Base-by-base conservation (phyloP, 2,888 invertebrate species). In the Sphaerophoria taeniata region DNA sequence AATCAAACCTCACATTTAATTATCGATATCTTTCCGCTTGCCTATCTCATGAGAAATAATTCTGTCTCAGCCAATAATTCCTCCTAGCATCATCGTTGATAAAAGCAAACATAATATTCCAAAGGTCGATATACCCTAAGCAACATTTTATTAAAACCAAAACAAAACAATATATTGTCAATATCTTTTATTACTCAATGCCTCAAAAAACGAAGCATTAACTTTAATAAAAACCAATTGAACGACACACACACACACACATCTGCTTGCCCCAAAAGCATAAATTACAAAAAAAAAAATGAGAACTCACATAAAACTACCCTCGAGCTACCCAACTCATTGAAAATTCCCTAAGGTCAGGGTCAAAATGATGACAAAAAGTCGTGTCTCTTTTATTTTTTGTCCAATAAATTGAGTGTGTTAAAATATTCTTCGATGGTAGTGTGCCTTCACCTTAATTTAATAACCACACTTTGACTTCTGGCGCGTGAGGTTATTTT, bases 401-500 rank as follows among this genome's bases (percentile, higher is more conserved):
- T 49, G 33, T 33, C 34, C 7, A 43, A 63, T 49, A 43, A 43
- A 43, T 43, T 16, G 33, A 14, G 61, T 33, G 45, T 47, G 14
- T 6, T 11, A 63, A 9, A 43, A 43, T 24, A 24, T 43, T 43
- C 43, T 63, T 31, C n/a, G 6, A 6, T 61, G 11, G 1, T 9
- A 31, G 9, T 53, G 53, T 53, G 53, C 31, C 11, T 53, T 53
- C 53, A 53, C 53, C 53, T 61, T 61, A 61, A 61, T 61, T 45
- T 33, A 33, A 14, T 47, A 33, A 63, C 31, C 14, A 33, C 63
- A 63, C 24, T 24, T 47, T 63, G 47, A 63, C 14, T 63, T 63
- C 24, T 34, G 7, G 14, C 47, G 47, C 47, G 33, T 16, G 11
- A 63, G 33, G 14, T 4, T 49, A 3, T 14, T 0, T 63, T 63